phyloP scores from a whole-genome alignment of 64 coral and sea anemone species.

The Hydrozoanthus tunicans region DNA sequence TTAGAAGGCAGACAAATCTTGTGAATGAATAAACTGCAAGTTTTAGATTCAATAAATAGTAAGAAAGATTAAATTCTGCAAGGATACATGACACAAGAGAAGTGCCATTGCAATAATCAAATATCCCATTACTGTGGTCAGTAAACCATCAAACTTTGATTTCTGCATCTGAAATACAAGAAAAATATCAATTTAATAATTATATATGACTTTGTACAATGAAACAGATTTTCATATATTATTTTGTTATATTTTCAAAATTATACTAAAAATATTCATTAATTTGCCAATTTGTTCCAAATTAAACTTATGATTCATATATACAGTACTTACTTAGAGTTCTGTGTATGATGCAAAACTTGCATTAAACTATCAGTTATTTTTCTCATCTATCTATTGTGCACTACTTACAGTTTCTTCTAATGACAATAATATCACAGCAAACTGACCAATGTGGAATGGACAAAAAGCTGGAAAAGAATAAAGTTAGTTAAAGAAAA shows the following conservation, averaged over 20 bases:
- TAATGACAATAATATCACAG: slow-evolving; percentile 81
- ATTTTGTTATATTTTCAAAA: too few species aligned
- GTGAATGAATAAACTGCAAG: too few species aligned
- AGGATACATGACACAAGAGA: slow-evolving; percentile 49
- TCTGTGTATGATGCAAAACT: too few species aligned
- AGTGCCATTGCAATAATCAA: slow-evolving; percentile 41
- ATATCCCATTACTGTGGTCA: slow-evolving; percentile 50
- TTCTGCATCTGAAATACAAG: slow-evolving; percentile 27
- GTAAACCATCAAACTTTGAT: slow-evolving; percentile 54
- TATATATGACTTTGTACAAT: background rate
- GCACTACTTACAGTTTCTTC: slow-evolving; percentile 82
- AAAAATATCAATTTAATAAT: background rate
- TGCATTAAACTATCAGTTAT: too few species aligned
- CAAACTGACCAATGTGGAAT: slow-evolving; percentile 98
- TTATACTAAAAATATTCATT: too few species aligned
- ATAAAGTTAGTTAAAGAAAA: background rate
- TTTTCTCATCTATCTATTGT: background rate
- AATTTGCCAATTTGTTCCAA: too few species aligned
- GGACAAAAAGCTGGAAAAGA: slow-evolving; percentile 92
- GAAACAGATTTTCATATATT: too few species aligned
- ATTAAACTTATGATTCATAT: too few species aligned
- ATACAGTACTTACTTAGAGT: too few species aligned
- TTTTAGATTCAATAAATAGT: too few species aligned
- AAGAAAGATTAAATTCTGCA: background rate
- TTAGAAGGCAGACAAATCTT: too few species aligned